Evolutionary conservation across 2,888 invertebrate species (phyloP), one percentile per base, ranked within the genome.

Genomic region (Lymantria monacha): DNA sequence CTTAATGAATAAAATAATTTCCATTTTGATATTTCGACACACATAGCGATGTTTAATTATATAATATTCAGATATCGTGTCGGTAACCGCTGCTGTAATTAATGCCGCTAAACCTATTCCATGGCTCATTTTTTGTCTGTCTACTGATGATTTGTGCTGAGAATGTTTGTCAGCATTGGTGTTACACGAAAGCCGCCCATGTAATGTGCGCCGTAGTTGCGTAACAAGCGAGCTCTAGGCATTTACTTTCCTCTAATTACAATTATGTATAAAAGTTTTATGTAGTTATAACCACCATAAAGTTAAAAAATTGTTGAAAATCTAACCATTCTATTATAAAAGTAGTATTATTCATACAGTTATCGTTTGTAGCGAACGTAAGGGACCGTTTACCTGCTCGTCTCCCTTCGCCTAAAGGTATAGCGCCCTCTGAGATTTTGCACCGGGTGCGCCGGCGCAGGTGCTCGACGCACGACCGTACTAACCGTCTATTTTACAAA

Each of bases 361-460:
- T 70, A 68, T 59, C 63, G 64, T 70, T 67, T 54, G 69, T 69
- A 60, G 67, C 67, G 59, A 59, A 53, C 63, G 62, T 56, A 58
- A 55, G 70, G 69, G 80, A 72, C 80, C 83, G 85, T 81, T 88
- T 88, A 89, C 89, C 89, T 89, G 88, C 82, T 70, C 70, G 66
- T 66, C 70, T 72, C 75, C 75, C 71, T 71, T 71, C 63, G 69
- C 63, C 45, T 56, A 47, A 62, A 65, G 66, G 66, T 65, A 33
- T 63, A 70, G 87, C 88, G 85, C 88, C 87, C 87, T 86, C 81
- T 74, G 85, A 81, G 83, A 85, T 84, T 42, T 83, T 79, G 79
- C 81, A 79, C 86, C 86, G 87, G 87, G 85, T 87, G 86, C 76
- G 74, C 76, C 11, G 42, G 75, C 83, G 89, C 89, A 88, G 89